Evolutionary conservation across 2,113 vertebrate species (phyloP).

Genomic region (Panthera leo): DNA sequence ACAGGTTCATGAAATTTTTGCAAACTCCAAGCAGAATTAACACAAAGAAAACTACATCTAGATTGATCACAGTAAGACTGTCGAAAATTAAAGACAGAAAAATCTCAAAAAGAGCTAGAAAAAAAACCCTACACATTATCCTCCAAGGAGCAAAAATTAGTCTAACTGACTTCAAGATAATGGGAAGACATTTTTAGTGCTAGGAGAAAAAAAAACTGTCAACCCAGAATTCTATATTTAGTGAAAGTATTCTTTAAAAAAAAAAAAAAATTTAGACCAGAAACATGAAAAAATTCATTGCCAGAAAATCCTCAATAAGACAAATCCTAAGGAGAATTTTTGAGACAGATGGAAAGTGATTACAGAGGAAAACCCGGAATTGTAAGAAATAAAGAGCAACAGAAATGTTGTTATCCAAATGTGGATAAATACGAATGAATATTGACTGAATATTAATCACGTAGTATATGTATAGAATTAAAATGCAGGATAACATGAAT

Average conservation of each 20-base stretch:
- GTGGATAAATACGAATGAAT: background rate
- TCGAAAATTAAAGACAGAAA: conserved; percentile 9
- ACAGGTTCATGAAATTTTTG: background rate
- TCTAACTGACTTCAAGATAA: background rate
- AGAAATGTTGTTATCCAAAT: background rate
- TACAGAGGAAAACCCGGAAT: background rate
- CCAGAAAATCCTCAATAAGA: background rate
- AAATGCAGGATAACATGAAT: background rate
- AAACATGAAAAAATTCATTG: background rate
- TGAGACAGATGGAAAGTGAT: background rate
- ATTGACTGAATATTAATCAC: background rate
- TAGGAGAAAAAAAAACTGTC: background rate
- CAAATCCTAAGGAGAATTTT: background rate
- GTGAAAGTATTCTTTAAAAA: background rate
- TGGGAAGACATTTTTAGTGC: background rate
- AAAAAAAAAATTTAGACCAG: background rate
- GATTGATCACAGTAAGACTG: background rate
- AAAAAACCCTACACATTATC: background rate
- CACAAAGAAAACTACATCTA: background rate
- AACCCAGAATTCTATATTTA: background rate
- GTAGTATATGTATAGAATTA: background rate
- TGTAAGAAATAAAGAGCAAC: background rate
- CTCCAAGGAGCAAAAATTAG: background rate
- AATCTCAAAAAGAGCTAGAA: background rate
- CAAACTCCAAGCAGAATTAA: background rate